These are phyloP conservation scores for Xiphorhynchus elegans DNA, from an alignment of 2,113 vertebrate genomes.

Conservation along the genomic window DNA sequence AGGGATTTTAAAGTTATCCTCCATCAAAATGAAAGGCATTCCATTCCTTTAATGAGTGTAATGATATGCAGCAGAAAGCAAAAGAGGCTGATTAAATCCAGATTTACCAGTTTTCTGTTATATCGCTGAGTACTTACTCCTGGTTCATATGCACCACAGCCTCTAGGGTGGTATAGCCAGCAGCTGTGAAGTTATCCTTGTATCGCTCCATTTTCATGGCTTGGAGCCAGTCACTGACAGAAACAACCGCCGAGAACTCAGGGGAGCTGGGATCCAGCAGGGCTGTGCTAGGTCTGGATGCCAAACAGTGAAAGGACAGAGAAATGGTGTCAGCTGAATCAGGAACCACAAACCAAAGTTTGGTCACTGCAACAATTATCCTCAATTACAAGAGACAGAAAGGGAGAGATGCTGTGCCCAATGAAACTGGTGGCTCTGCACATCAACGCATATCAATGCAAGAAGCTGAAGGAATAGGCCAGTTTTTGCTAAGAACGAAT, in stretches of 20 bases:
- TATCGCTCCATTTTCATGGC: slow-evolving; percentile 97
- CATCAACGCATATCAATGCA: background rate
- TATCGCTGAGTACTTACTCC: slow-evolving; percentile 88
- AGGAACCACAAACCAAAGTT: background rate
- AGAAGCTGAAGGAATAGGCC: background rate
- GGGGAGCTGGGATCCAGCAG: slow-evolving; percentile 92
- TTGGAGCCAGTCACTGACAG: slow-evolving; percentile 93
- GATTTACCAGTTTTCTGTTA: slow-evolving; percentile 79
- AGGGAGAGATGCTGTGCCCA: background rate
- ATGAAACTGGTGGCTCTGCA: background rate
- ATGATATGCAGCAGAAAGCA: slow-evolving; percentile 77
- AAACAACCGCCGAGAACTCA: slow-evolving; percentile 85
- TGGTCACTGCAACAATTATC: background rate
- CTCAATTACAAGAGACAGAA: background rate
- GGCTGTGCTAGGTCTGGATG: slow-evolving; percentile 86
- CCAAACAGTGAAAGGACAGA: slow-evolving; percentile 9
- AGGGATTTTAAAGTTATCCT: slow-evolving; percentile 58
- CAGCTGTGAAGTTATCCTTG: slow-evolving; percentile 95
- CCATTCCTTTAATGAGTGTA: slow-evolving; percentile 67
- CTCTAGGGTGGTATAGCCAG: slow-evolving; percentile 91
- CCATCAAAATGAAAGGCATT: slow-evolving; percentile 76
- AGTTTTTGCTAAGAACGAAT: background rate
- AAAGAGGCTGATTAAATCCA: slow-evolving; percentile 78
- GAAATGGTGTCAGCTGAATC: background rate
- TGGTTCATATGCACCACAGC: slow-evolving; percentile 95